These are phyloP conservation scores for Yasuhikotakia modesta DNA, from an alignment of 2,797 vertebrate species.

Conservation along the genomic window DNA sequence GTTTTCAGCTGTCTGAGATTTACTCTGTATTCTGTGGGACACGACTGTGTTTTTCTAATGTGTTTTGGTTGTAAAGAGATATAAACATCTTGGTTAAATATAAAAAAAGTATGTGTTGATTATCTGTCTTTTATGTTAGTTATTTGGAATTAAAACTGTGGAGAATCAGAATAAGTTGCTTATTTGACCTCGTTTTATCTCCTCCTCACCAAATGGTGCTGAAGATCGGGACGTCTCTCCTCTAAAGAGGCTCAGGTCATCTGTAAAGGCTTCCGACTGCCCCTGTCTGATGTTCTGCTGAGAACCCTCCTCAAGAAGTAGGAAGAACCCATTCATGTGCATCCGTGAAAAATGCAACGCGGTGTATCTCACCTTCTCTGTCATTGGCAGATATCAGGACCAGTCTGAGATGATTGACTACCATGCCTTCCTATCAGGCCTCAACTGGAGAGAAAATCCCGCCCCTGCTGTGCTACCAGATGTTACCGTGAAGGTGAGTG, in stretches of 20 bases:
- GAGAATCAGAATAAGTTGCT: not conserved
- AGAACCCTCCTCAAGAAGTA: slow-evolving; percentile 78
- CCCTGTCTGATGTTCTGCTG: slow-evolving; percentile 81
- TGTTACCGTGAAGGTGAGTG: slow-evolving; percentile 76
- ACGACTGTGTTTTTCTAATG: not conserved
- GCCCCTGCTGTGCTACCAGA: slow-evolving; percentile 65
- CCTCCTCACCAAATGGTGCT: slow-evolving; percentile 54
- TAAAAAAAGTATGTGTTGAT: not conserved
- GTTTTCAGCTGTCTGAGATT: slow-evolving; percentile 52
- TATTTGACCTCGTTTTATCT: not conserved
- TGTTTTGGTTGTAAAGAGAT: not conserved
- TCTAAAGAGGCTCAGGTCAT: slow-evolving; percentile 74
- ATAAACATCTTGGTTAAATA: not conserved
- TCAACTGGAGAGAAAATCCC: slow-evolving; percentile 84
- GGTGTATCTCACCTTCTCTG: slow-evolving; percentile 11
- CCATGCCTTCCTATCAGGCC: slow-evolving; percentile 75
- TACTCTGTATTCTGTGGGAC: not conserved
- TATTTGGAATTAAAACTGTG: not conserved
- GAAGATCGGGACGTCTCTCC: slow-evolving; percentile 79
- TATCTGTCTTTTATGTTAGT: not conserved
- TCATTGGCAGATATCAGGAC: slow-evolving; percentile 78
- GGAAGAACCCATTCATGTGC: slow-evolving; percentile 57
- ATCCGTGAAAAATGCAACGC: not conserved
- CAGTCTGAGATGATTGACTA: slow-evolving; percentile 82
- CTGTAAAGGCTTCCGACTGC: slow-evolving; percentile 85